Percentiles rank a stretch among this genome's conserved stretches.
These are phyloP conservation scores for Fragum fragum DNA, from an alignment of 2,888 invertebrate genomes.

Conservation along the genomic window DNA sequence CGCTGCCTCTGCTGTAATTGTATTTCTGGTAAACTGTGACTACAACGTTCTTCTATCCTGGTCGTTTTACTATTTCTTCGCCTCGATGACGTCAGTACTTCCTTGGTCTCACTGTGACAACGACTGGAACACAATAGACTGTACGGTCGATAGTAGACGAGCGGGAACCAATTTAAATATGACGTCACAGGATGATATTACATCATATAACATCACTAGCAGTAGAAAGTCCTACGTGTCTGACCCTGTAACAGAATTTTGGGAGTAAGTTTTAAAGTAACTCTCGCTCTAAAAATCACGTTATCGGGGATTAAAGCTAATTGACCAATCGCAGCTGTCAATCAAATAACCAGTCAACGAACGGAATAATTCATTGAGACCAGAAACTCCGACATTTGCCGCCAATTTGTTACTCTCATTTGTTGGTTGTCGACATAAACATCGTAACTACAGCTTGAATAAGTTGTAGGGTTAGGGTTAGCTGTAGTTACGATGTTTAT, in stretches of 20 bases:
- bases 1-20: slow-evolving; percentile 86
- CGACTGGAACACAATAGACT: slow-evolving; percentile 91
- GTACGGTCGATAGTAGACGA: slow-evolving; percentile 38
- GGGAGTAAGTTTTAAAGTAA: slow-evolving; percentile 87
- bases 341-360: too few species aligned
- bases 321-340: too few species aligned
- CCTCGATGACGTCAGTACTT: slow-evolving; percentile 90
- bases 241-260: slow-evolving; percentile 87
- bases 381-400: too few species aligned
- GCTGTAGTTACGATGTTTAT: too few species aligned
- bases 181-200: neutral
- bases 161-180: slow-evolving; percentile 1
- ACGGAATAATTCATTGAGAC: too few species aligned
- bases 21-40: slow-evolving; percentile 83
- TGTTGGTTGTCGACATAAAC: too few species aligned
- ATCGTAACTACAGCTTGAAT: too few species aligned
- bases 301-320: too few species aligned
- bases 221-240: slow-evolving; percentile 25
- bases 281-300: too few species aligned
- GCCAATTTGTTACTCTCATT: too few species aligned
- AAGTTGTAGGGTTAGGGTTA: too few species aligned
- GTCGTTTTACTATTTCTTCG: slow-evolving; percentile 93
- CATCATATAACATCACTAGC: neutral
- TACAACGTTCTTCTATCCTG: slow-evolving; percentile 93
- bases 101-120: slow-evolving; percentile 94